phyloP scores from a whole-genome alignment of 1,140 invertebrate species.

The Apis florea region DNA sequence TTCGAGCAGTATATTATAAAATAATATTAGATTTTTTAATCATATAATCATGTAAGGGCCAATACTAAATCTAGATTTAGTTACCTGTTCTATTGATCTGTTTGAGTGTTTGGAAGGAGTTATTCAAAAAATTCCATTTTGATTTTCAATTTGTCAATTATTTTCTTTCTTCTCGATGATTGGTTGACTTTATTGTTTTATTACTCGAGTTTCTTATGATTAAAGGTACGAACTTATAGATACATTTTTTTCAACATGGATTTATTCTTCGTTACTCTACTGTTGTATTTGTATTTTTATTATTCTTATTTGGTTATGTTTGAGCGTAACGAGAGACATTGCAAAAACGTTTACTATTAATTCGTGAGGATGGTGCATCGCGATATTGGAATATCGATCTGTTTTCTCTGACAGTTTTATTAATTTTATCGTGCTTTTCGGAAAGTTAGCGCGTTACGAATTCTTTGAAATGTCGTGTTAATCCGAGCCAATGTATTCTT shows the following conservation, averaged over 20 bases:
- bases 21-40: too few relatives aligned
- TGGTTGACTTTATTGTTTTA: too few relatives aligned
- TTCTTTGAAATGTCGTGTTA: neutral
- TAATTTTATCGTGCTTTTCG: slow-evolving; percentile 11
- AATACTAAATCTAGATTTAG: too few relatives aligned
- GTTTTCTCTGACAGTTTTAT: slow-evolving; percentile 17
- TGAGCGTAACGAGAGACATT: neutral
- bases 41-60: too few relatives aligned
- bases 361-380: slow-evolving; percentile 24
- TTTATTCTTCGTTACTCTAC: neutral
- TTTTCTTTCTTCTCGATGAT: too few relatives aligned
- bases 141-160: too few relatives aligned
- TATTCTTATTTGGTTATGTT: neutral
- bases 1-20: too few relatives aligned
- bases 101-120: too few relatives aligned
- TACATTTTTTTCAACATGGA: neutral
- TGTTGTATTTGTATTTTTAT: slow-evolving; percentile 22
- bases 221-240: too few relatives aligned
- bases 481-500: neutral
- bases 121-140: too few relatives aligned
- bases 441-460: neutral
- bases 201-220: too few relatives aligned
- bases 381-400: slow-evolving; percentile 26
- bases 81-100: too few relatives aligned
- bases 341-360: neutral